Percentiles rank a stretch among this genome's conserved stretches.
Evolutionary conservation across 2,113 vertebrate genomes (phyloP).

Genomic region (Colossoma macropomum): DNA sequence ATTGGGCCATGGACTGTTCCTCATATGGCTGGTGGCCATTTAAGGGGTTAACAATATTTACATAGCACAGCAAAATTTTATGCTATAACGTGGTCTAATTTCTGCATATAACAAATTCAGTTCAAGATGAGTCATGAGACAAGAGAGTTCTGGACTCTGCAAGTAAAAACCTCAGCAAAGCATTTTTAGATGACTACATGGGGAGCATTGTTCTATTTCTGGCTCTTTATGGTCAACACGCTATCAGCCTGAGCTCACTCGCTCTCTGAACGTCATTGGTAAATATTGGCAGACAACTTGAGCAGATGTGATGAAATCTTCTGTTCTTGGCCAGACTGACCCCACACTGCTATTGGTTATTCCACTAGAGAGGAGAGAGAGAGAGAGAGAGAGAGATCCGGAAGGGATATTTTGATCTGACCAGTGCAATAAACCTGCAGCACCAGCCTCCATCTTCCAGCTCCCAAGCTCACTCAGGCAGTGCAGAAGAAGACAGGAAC

Average conservation of each 20-base stretch:
- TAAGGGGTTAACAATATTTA: no score
- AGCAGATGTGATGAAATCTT: background rate
- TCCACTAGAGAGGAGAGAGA: background rate
- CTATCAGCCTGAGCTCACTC: background rate
- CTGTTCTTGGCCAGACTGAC: background rate
- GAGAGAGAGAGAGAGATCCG: background rate
- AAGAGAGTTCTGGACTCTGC: background rate
- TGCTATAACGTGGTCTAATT: no score
- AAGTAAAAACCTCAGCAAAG: background rate
- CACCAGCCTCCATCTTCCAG: background rate
- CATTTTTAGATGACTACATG: background rate
- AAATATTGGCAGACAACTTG: background rate
- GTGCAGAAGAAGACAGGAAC: background rate
- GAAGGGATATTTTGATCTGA: slow-evolving; percentile 1
- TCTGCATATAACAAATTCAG: no score
- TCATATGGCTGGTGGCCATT: no score
- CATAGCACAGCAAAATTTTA: no score
- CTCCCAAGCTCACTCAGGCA: background rate
- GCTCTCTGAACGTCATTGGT: background rate
- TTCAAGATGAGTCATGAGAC: background rate
- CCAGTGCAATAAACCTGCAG: slow-evolving; percentile 4
- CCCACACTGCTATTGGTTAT: background rate
- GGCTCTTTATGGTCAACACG: background rate
- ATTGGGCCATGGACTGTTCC: no score
- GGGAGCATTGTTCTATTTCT: background rate